Evolutionary conservation across 2,797 vertebrate species (phyloP), one percentile per base, ranked within the genome.

Genomic region (Ctenopoma kingsleyae): DNA sequence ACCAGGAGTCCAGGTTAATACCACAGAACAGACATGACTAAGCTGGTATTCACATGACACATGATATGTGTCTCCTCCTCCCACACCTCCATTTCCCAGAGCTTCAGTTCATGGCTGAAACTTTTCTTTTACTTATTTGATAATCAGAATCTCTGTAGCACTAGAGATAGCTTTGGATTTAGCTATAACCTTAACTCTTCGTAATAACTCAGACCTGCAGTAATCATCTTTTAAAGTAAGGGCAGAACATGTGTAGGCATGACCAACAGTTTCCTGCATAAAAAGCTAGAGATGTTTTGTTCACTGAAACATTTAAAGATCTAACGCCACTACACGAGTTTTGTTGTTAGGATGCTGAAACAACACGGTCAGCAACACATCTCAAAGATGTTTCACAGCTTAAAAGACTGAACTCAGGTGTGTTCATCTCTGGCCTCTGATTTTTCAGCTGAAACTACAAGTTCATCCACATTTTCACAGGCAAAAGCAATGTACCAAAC

Each of bases 21-120:
- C 76, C 81, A 70, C 72, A 76, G 52, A 64, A 65, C 78, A 82
- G 80, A 87, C 64, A 78, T 51, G 67, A 74, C 84, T 74, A 82
- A 80, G 56, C 77, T 76, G 64, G 74, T 81, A 74, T 79, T 87
- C 76, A 76, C 76, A 73, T 83, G 80, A 88, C 83, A 84, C 81
- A 72, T 30, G 54, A 86, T 74, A 74, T 57, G 49, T 22, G 63
- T 66, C 73, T 78, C 38, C 47, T 43, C 57, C 68, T 54, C 62
- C 47, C 51, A 63, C 27, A 53, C 55, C 68, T 60, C 52, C 40
- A 36, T 48, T 32, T 62, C 56, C 20, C 49, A 66, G 19, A 64
- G 59, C 69, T 78, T 74, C 52, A 51, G 52, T 74, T 61, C 36
- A 30, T 50, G 32, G 58, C 22, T 44, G 62, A 53, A 61, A 55